phyloP scores from a whole-genome alignment of 2,797 vertebrate genomes.

The Synaphobranchus kaupii region DNA sequence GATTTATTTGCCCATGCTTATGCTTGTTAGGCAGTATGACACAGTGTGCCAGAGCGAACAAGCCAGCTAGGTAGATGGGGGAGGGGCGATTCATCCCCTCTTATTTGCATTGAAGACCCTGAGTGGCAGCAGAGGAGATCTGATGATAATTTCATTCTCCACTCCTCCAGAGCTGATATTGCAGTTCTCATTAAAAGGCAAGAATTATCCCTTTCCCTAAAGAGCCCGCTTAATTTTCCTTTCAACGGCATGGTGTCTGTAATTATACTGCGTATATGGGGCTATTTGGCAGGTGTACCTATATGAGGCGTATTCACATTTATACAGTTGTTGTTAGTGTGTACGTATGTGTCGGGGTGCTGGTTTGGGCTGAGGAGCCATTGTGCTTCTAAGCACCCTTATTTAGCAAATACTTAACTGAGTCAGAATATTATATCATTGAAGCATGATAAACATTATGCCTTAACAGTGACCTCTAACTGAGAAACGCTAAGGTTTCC shows the following conservation, averaged over 20 bases:
- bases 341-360: background rate
- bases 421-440: background rate
- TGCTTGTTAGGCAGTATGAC: background rate
- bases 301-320: background rate
- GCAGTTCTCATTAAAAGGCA: conserved; percentile 5
- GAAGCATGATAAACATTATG: background rate
- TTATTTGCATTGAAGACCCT: background rate
- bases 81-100: background rate
- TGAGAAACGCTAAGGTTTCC: background rate
- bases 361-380: background rate
- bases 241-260: background rate
- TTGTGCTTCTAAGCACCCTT: too few species aligned
- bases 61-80: background rate
- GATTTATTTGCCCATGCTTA: background rate
- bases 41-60: background rate
- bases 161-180: background rate
- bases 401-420: background rate
- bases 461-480: background rate
- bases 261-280: background rate
- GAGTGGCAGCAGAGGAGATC: background rate
- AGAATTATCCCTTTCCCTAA: conserved; percentile 6
- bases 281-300: background rate
- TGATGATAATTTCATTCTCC: background rate
- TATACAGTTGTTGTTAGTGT: background rate
- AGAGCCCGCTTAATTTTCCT: conserved; percentile 10